Base-by-base conservation (phyloP, 2,888 invertebrate species). In the Zaprionus lineosus region DNA sequence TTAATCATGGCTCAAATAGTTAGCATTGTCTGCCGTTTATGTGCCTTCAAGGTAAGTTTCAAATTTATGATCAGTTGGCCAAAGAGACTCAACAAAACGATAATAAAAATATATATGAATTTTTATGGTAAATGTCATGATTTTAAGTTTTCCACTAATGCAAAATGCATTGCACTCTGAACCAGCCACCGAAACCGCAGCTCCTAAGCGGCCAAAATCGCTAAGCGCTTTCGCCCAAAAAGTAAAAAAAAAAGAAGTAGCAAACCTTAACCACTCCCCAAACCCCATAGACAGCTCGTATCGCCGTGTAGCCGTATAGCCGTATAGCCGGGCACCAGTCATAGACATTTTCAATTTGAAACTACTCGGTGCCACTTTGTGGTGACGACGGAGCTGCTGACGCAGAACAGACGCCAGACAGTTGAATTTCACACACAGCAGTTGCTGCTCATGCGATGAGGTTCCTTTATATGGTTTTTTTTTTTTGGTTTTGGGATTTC, bases 321-420 rank as follows among this genome's bases (percentile, higher is more conserved):
- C n/a, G n/a, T n/a, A n/a, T n/a, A 41, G 51, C 43, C 46, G 60
- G 44, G 57, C 21, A 61, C 40, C 40, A 65, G 62, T 78, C 83
- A 75, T 83, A 83, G 77, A 68, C 61, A 71, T 77, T 79, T 77
- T 71, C 71, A 63, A 60, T 84, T 81, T 73, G 37, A 57, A 67
- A 53, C 65, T 52, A 34, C 46, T 66, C 68, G 52, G n/a, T 63
- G 64, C 58, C 84, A 74, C 77, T 79, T 81, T 77, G 74, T 74
- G 84, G 84, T 73, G 81, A 81, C 77, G 76, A 63, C 53, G 70
- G 19, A 53, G 82, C 61, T 59, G 71, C 74, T 59, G 70, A 81
- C 66, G 78, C 63, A 75, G 76, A 73, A 63, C 64, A 76, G 79
- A 86, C 86, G 86, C 84, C 86, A 86, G 86, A 74, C 73, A 74